These are phyloP conservation scores for Agrenia bidenticulata DNA, from an alignment of 2,888 invertebrate genomes.

Conservation along the genomic window DNA sequence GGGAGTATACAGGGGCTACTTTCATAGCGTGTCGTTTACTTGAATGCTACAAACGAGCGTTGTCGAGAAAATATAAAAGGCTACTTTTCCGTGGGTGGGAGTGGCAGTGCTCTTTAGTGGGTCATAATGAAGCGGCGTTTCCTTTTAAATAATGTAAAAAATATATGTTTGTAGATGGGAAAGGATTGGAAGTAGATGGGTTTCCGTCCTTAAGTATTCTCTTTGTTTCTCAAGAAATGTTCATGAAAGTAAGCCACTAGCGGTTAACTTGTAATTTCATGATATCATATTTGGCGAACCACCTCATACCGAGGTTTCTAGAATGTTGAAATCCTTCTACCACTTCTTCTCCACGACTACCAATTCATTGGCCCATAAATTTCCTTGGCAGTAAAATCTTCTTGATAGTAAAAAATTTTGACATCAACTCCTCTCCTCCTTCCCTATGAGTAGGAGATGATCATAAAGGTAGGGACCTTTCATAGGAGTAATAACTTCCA, in stretches of 20 bases:
- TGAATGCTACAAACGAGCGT: too few relatives aligned
- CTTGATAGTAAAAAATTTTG: conserved; percentile 19
- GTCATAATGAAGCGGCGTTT: conserved; percentile 12
- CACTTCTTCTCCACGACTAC: not conserved
- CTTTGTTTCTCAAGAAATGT: conserved; percentile 7
- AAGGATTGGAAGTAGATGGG: not conserved
- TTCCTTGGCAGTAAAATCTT: conserved; percentile 11
- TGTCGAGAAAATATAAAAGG: too few relatives aligned
- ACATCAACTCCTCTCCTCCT: conserved; percentile 1
- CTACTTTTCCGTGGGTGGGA: too few relatives aligned
- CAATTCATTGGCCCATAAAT: conserved; percentile 20
- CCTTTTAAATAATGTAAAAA: conserved; percentile 16
- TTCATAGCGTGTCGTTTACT: too few relatives aligned
- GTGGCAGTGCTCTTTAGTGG: too few relatives aligned
- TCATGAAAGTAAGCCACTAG: conserved; percentile 4
- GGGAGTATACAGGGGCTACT: too few relatives aligned
- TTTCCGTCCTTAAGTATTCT: conserved; percentile 11
- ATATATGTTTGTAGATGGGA: conserved; percentile 7
- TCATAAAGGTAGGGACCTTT: too few relatives aligned
- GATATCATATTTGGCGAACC: conserved; percentile 7
- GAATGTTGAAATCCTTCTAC: conserved; percentile 7
- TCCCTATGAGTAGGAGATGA: too few relatives aligned
- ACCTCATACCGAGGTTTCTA: not conserved
- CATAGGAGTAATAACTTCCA: too few relatives aligned
- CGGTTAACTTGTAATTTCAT: conserved; percentile 21